Percentiles rank a stretch among this genome's conserved stretches.
Conservation (phyloP, 1,140 invertebrate genomes). For the Lamellibrachia luymesi region DNA sequence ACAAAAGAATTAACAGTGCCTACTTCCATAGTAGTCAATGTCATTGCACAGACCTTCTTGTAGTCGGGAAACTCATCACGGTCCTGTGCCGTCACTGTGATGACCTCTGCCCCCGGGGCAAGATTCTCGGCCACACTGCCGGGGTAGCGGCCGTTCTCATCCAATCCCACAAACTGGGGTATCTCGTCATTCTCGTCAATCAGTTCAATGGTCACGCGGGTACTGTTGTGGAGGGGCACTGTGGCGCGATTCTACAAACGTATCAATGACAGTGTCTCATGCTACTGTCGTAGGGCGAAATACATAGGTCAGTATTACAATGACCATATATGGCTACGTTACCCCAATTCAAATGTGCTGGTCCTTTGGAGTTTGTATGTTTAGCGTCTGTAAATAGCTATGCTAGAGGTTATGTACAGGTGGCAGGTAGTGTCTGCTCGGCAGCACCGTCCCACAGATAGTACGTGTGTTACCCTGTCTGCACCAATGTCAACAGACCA, state of each 20-base stretch:
- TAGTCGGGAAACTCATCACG: constrained; percentile 74
- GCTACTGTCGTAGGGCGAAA: too few species aligned
- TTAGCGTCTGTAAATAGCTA: too few species aligned
- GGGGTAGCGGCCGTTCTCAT: constrained; percentile 88
- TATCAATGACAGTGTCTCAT: background rate
- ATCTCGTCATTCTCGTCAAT: constrained; percentile 93
- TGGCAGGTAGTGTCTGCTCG: too few species aligned
- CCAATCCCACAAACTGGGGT: constrained; percentile 80
- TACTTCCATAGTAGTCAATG: background rate
- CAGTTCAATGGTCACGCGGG: constrained; percentile 71
- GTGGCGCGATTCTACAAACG: constrained; percentile 25
- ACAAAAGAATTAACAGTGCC: background rate
- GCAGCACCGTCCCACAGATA: too few species aligned
- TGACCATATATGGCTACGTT: too few species aligned
- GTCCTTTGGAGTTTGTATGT: too few species aligned
- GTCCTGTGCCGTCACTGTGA: constrained; percentile 93
- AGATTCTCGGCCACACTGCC: constrained; percentile 76
- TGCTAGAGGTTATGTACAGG: too few species aligned
- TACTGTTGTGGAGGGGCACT: constrained; percentile 28
- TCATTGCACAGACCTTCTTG: constrained; percentile 23
- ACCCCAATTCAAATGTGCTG: too few species aligned
- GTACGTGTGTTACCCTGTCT: too few species aligned
- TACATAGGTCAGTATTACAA: too few species aligned
- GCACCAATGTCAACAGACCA: too few species aligned
- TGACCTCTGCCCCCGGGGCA: constrained; percentile 84